phyloP scores from a whole-genome alignment of 2,797 vertebrate species.

The Graptemys geographica region DNA sequence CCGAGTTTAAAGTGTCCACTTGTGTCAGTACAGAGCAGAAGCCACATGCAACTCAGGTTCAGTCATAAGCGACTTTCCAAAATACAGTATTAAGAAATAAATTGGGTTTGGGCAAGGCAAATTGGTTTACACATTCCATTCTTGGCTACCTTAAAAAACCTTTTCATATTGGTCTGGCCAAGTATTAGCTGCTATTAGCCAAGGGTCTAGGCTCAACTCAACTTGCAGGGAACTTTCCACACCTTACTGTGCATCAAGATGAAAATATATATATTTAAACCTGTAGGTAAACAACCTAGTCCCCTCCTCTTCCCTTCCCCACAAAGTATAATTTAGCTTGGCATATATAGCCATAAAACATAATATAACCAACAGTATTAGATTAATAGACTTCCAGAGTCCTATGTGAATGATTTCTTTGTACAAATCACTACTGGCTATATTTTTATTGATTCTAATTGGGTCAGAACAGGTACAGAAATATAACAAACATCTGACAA shows the following conservation, averaged over 20 bases:
- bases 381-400: background rate
- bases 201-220: background rate
- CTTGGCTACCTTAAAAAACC: background rate
- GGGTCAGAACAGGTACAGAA: background rate
- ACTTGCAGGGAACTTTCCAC: background rate
- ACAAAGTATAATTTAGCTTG: background rate
- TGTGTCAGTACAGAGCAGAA: background rate
- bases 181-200: background rate
- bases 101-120: background rate
- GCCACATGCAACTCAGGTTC: background rate
- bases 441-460: background rate
- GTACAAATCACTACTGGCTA: background rate
- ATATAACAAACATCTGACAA: background rate
- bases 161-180: background rate
- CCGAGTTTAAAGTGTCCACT: background rate
- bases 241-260: background rate
- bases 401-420: fast-evolving
- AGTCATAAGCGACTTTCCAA: background rate
- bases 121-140: background rate
- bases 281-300: background rate
- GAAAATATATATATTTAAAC: background rate
- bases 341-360: background rate
- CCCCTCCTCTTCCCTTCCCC: background rate
- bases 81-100: background rate
- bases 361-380: background rate